Conservation (phyloP, 2,888 invertebrate genomes). For the Mystacides longicornis region DNA sequence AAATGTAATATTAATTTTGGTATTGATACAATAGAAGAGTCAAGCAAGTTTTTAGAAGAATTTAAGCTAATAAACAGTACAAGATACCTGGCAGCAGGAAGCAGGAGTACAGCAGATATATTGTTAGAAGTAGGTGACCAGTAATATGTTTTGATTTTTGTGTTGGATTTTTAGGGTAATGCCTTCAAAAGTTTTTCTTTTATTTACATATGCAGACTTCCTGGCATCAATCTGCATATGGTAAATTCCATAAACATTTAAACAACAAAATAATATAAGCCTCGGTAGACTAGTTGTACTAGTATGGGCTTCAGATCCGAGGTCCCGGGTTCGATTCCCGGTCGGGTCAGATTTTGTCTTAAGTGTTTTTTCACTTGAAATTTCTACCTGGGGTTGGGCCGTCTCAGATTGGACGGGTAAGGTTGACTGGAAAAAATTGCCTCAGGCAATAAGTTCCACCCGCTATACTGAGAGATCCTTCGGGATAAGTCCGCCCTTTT, state of each 20-base stretch:
- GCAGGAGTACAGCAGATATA: background rate
- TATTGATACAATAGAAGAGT: background rate
- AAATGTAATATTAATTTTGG: background rate
- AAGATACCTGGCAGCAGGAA: background rate
- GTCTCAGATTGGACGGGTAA: too few species aligned
- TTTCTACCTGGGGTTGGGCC: too few species aligned
- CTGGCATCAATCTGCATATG: background rate
- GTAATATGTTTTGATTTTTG: background rate
- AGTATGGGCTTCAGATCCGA: too few species aligned
- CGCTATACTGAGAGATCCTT: too few species aligned
- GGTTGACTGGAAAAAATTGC: too few species aligned
- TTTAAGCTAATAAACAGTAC: background rate
- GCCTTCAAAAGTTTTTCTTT: background rate
- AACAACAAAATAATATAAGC: background rate
- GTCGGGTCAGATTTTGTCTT: too few species aligned
- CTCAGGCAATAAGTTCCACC: too few species aligned
- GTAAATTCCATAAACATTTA: background rate
- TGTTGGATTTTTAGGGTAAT: background rate
- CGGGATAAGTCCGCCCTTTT: too few species aligned
- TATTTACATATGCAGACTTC: background rate
- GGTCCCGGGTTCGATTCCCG: too few species aligned
- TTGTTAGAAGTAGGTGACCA: background rate
- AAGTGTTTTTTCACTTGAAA: too few species aligned
- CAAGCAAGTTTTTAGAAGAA: background rate
- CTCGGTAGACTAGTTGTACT: too few species aligned